Evolutionary conservation across 2,888 invertebrate species (phyloP), one percentile per base, ranked within the genome.

Genomic region (Strigamia transsilvanica): DNA sequence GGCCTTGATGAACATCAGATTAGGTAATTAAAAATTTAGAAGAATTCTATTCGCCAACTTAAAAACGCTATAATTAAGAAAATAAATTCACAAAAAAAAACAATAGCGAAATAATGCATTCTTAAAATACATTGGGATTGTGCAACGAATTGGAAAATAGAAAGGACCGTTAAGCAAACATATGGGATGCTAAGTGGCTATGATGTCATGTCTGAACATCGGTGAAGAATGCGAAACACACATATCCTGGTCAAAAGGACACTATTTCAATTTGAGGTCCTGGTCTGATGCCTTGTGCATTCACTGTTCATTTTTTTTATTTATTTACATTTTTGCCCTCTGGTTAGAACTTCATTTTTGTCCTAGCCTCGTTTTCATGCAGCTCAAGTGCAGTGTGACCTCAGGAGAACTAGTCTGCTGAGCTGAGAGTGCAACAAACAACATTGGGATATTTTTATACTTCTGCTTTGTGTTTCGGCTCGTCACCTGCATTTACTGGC

Each of bases 191-290:
- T 18, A 56, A 18, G 2, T n/a, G 18, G 46, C 18, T 6, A 18
- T 18, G 56, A 56, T 18, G 56, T n/a, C 18, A 56, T 18, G 56
- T 56, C 18, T 56, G 18, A 9, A 56, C 18, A 18, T 56, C 9
- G 0, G 56, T 56, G 18, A 56, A 18, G 56, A 56, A 56, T 56
- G 56, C 2, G 18, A 56, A 56, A 4, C 56, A 5, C 18, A 56
- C 56, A 56, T n/a, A 56, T 56, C 56, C 56, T 56, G 56, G 56
- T 56, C 56, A 56, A 56, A 56, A 56, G 56, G 56, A 56, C 56
- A 56, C 21, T 56, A 21, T 18, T 56, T 18, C 56, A 56, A 18
- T 56, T 56, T 56, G 56, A 56, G 56, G 56, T 56, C 56, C n/a
- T 56, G 56, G 56, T 56, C 56, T 56, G 56, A 56, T 56, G 56